phyloP scores from a whole-genome alignment of 37 sponge, comb jelly and placozoan species.

The Eunapius fragilis region DNA sequence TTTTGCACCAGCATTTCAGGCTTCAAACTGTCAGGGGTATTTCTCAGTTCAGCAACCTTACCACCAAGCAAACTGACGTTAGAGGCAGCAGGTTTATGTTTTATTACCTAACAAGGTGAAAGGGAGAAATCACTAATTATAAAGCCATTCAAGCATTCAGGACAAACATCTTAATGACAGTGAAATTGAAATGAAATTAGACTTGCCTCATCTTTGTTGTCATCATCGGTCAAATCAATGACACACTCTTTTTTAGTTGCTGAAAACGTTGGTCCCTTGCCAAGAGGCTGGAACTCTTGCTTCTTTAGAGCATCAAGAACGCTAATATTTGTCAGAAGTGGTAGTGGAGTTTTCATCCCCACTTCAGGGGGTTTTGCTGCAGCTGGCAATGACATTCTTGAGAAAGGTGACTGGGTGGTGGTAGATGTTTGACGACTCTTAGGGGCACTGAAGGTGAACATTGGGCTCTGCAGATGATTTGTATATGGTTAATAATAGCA shows the following conservation, averaged over 20 bases:
- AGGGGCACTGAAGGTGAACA: background rate
- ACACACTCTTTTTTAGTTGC: background rate
- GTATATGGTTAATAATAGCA: too few relatives aligned
- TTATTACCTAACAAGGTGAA: background rate
- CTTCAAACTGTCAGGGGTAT: background rate
- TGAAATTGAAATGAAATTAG: background rate
- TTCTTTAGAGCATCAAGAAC: background rate
- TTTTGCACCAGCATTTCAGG: background rate
- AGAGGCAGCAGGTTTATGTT: background rate
- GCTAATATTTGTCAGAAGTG: background rate
- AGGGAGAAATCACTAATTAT: background rate
- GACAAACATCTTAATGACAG: too few relatives aligned
- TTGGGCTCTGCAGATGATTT: background rate
- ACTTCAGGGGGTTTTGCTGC: background rate
- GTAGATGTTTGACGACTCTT: background rate
- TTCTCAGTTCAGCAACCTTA: background rate
- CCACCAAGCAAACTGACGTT: background rate
- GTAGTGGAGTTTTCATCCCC: background rate
- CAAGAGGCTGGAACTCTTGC: background rate
- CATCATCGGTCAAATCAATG: conserved; percentile 36
- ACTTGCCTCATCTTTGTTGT: background rate
- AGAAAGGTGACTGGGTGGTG: background rate
- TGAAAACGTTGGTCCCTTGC: background rate
- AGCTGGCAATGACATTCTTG: background rate
- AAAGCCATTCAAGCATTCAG: background rate